Percentiles rank a stretch among this genome's conserved stretches.
Conservation (phyloP, 2,888 invertebrate species). For the Leucophora obtusa region DNA sequence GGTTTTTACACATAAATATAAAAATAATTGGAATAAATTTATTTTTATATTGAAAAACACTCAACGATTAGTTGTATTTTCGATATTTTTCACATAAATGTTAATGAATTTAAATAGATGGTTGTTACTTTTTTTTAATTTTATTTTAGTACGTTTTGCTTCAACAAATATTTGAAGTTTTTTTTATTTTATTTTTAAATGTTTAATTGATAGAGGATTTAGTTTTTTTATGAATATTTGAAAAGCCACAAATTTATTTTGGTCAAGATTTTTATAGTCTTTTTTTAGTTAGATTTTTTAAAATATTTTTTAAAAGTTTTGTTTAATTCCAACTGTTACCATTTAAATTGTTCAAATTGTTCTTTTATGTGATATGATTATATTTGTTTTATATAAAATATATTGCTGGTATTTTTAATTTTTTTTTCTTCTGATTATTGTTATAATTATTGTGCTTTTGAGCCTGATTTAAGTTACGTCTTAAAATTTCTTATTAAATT, state of each 20-base stretch:
- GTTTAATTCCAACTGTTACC: background rate
- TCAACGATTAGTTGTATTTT: background rate
- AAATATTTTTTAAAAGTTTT: background rate
- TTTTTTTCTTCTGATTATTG: conserved; percentile 5
- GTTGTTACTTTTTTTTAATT: background rate
- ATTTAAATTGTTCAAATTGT: background rate
- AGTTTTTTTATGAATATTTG: background rate
- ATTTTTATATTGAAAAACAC: background rate
- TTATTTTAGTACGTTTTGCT: background rate
- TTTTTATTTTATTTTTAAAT: background rate
- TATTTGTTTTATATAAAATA: conserved; percentile 24
- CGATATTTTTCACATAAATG: background rate
- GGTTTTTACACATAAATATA: conserved; percentile 1
- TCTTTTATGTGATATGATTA: conserved; percentile 42
- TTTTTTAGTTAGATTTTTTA: background rate
- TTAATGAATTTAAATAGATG: background rate
- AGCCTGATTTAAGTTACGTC: conserved; percentile 47
- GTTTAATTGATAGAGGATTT: background rate
- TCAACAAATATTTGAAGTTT: background rate
- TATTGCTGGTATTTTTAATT: background rate
- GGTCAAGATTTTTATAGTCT: background rate
- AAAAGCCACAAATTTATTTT: background rate
- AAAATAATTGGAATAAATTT: background rate
- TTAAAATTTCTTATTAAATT: background rate
- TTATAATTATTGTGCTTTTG: conserved; percentile 44